Evolutionary conservation across 2,113 vertebrate genomes (phyloP).

Genomic region (Oplegnathus fasciatus): DNA sequence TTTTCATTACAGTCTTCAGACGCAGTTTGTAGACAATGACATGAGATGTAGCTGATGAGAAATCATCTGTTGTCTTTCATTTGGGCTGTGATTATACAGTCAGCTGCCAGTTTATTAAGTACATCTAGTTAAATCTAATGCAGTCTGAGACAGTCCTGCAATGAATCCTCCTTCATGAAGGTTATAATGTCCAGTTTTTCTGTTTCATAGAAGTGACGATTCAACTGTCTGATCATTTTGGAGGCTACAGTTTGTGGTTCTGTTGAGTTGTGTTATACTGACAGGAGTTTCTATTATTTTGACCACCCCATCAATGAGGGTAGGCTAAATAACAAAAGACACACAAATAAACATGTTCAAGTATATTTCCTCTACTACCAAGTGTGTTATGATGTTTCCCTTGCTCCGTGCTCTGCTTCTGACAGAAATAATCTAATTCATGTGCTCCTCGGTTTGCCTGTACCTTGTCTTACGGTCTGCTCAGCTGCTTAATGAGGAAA

Average conservation of each 20-base stretch:
- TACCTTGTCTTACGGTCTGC: constrained; percentile 8
- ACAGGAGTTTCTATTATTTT: background rate
- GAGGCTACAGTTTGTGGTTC: background rate
- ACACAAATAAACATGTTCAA: background rate
- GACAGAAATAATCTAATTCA: constrained; percentile 41
- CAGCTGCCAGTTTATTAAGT: background rate
- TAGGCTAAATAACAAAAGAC: no score
- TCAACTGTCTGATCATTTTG: background rate
- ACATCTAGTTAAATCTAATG: background rate
- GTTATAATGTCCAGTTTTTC: background rate
- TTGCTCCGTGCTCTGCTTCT: constrained; percentile 6
- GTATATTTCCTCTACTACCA: background rate
- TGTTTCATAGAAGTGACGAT: background rate
- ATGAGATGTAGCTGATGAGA: constrained; percentile 6
- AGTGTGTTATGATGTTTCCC: background rate
- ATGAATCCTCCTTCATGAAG: background rate
- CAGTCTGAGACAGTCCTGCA: background rate
- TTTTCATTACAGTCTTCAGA: constrained; percentile 26
- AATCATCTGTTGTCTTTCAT: background rate
- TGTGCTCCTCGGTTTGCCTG: background rate
- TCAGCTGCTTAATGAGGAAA: constrained; percentile 48
- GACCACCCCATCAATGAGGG: background rate
- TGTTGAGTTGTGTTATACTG: background rate
- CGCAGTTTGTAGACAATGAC: background rate
- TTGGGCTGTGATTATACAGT: background rate